Conservation (phyloP, 1,140 invertebrate genomes). For the Parapsyche elsis region DNA sequence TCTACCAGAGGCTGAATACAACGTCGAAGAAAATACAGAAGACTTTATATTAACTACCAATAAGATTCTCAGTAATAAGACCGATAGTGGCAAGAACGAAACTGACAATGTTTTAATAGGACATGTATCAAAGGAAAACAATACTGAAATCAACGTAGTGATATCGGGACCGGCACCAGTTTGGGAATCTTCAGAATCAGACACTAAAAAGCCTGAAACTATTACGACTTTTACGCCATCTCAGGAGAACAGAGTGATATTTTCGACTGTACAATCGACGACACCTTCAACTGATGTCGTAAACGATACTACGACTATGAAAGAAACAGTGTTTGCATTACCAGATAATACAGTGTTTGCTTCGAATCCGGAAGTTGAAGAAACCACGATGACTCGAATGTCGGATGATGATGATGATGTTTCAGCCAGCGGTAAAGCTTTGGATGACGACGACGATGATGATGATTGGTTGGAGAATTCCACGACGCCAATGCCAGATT, state of each 20-base stretch:
- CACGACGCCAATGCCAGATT: background rate
- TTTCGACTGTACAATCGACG: conserved; percentile 38
- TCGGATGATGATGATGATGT: conserved; percentile 20
- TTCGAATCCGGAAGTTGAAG: conserved; percentile 30
- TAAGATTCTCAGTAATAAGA: conserved; percentile 21
- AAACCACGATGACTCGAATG: conserved; percentile 10
- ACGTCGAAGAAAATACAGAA: conserved; percentile 46
- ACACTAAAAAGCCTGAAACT: conserved; percentile 51
- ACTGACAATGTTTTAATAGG: conserved; percentile 1
- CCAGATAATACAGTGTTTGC: conserved; percentile 49
- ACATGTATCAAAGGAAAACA: conserved; percentile 30
- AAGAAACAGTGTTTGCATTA: conserved; percentile 33
- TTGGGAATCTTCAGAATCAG: conserved; percentile 61
- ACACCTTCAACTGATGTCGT: conserved; percentile 32
- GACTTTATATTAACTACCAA: conserved; percentile 6
- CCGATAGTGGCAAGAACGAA: background rate
- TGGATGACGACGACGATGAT: conserved; percentile 38
- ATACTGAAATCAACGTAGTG: conserved; percentile 44
- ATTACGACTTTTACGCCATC: background rate
- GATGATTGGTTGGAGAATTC: conserved; percentile 45
- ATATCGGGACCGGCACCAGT: conserved; percentile 59
- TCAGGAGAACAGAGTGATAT: conserved; percentile 40
- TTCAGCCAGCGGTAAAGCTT: too few relatives aligned
- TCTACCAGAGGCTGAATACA: conserved; percentile 49
- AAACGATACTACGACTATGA: conserved; percentile 34